These are phyloP conservation scores for Ophion ventricosus DNA, from an alignment of 2,888 invertebrate genomes.

Conservation along the genomic window DNA sequence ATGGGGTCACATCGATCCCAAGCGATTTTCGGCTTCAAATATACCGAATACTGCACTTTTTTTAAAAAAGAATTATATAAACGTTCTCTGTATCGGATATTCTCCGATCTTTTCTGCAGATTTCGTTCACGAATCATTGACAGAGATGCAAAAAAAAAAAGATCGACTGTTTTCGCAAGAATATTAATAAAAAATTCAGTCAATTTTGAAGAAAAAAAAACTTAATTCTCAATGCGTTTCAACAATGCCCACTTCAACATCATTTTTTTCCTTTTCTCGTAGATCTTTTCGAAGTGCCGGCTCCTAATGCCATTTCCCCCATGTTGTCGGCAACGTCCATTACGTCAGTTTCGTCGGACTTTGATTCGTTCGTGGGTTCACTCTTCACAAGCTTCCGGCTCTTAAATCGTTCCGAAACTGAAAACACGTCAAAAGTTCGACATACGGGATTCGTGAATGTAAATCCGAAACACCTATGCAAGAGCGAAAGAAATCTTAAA, in stretches of 20 bases:
- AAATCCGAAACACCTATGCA: neutral
- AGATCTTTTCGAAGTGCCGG: constrained; percentile 49
- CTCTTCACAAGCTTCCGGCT: constrained; percentile 60
- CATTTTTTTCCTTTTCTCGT: constrained; percentile 58
- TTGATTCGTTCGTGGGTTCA: neutral
- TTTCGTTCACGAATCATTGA: neutral
- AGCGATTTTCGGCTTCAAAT: no score
- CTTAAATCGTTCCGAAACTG: constrained; percentile 74
- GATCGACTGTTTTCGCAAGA: neutral
- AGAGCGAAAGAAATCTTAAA: neutral
- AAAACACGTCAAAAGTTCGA: constrained; percentile 43
- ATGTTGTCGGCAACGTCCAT: constrained; percentile 77
- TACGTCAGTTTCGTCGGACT: constrained; percentile 55
- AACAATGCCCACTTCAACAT: neutral
- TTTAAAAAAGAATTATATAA: neutral
- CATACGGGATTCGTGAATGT: constrained; percentile 4
- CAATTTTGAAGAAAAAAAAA: neutral
- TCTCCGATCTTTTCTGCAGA: neutral
- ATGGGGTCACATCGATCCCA: no score
- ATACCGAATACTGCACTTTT: no score
- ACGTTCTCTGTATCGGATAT: neutral
- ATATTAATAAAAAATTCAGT: neutral
- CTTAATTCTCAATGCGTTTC: neutral
- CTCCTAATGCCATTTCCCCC: constrained; percentile 70
- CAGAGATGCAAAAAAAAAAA: neutral